Conservation (phyloP, 1,140 invertebrate species). For the Condylostylus longicornis region DNA sequence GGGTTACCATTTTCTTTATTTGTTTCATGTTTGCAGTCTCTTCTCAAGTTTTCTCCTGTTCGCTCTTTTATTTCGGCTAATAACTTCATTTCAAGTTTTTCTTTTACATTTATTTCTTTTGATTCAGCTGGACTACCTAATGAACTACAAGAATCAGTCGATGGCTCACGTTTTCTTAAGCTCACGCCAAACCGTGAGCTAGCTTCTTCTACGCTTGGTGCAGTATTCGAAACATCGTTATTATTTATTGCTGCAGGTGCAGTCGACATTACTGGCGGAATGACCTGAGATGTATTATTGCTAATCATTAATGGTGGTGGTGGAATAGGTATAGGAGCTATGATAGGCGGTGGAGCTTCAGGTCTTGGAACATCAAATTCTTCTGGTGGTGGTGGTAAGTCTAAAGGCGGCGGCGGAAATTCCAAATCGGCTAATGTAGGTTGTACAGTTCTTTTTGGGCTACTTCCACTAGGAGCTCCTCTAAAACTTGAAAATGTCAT, state of each 20-base stretch:
- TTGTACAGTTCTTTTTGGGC: conserved; percentile 39
- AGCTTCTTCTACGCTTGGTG: conserved; percentile 52
- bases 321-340: no score
- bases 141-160: conserved; percentile 41
- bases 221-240: conserved; percentile 44
- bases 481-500: conserved; percentile 35
- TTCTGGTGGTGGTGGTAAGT: conserved; percentile 53
- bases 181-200: conserved; percentile 56
- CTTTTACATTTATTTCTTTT: conserved; percentile 42
- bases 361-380: conserved; percentile 38
- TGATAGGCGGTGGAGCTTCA: conserved; percentile 14
- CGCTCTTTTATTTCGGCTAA: conserved; percentile 68
- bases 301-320: conserved; percentile 11
- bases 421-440: conserved; percentile 60
- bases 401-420: conserved; percentile 66
- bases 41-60: conserved; percentile 43
- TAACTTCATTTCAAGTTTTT: conserved; percentile 62
- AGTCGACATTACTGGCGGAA: conserved; percentile 6
- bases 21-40: conserved; percentile 33
- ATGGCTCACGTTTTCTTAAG: conserved; percentile 48
- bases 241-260: conserved; percentile 28
- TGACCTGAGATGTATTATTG: no score
- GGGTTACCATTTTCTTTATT: conserved; percentile 23
- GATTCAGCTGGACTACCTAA: conserved; percentile 28
- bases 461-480: conserved; percentile 30